Conservation (phyloP, 2,888 invertebrate species). For the Athalia cordata region DNA sequence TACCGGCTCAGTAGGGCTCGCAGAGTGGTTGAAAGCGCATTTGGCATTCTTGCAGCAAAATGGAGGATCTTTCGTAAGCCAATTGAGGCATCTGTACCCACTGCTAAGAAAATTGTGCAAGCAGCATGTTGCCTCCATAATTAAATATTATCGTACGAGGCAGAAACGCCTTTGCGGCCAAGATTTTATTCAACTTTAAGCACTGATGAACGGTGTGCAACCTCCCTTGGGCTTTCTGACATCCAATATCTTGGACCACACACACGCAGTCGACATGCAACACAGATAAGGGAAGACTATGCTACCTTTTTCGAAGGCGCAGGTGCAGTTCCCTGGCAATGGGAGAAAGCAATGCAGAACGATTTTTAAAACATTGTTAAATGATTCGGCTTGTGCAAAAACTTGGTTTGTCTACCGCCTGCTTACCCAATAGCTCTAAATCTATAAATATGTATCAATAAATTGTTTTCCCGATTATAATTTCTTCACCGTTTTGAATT, state of each 20-base stretch:
- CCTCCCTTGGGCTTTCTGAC: not conserved
- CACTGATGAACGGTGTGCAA: conserved; percentile 18
- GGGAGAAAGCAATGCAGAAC: conserved; percentile 13
- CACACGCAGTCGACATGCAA: not conserved
- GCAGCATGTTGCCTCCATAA: conserved; percentile 50
- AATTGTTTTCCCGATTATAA: no score
- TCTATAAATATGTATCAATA: no score
- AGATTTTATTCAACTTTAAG: conserved; percentile 10
- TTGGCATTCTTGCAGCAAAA: conserved; percentile 49
- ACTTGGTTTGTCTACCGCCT: no score
- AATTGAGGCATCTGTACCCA: conserved; percentile 44
- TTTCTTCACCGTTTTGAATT: no score
- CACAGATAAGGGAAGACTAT: conserved; percentile 30
- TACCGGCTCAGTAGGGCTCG: conserved; percentile 49
- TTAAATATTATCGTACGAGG: conserved; percentile 31
- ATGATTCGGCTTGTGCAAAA: no score
- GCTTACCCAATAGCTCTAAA: no score
- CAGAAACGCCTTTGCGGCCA: not conserved
- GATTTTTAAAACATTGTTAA: conserved; percentile 2
- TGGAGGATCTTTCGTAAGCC: conserved; percentile 50
- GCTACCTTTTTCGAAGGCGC: conserved; percentile 17
- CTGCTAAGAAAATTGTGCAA: conserved; percentile 46
- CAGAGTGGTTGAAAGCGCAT: conserved; percentile 50
- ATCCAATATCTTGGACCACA: not conserved
- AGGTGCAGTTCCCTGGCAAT: conserved; percentile 43